Conservation (phyloP, 2,888 invertebrate species). For the Netelia melanura region DNA sequence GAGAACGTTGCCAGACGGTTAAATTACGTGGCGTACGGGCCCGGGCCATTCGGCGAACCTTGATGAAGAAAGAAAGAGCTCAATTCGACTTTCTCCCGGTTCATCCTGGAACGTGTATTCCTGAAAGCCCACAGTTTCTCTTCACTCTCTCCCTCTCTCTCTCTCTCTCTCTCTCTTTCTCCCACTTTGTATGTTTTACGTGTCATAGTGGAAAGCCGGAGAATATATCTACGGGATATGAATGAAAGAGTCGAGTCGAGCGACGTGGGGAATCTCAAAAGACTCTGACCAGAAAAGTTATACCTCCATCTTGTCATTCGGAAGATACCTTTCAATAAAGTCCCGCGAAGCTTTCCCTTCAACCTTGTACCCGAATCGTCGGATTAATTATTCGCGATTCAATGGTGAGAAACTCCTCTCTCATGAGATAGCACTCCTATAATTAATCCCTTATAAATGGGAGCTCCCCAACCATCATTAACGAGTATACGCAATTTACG, state of each 20-base stretch:
- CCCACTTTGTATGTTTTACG: slow-evolving; percentile 6
- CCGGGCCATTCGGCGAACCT: slow-evolving; percentile 18
- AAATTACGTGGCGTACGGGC: slow-evolving; percentile 60
- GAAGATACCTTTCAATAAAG: too few species aligned
- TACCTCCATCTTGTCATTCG: too few species aligned
- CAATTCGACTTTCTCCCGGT: slow-evolving; percentile 31
- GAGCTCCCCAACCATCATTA: too few species aligned
- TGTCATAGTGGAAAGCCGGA: slow-evolving; percentile 29
- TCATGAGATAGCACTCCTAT: too few species aligned
- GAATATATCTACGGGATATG: slow-evolving; percentile 26
- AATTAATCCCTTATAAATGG: too few species aligned
- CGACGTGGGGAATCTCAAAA: slow-evolving; percentile 27
- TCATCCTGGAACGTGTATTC: slow-evolving; percentile 11
- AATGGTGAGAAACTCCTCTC: too few species aligned
- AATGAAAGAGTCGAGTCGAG: slow-evolving; percentile 25
- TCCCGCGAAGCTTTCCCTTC: too few species aligned
- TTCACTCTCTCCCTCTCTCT: background rate
- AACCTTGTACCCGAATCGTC: too few species aligned
- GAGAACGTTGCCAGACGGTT: slow-evolving; percentile 63
- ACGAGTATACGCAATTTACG: too few species aligned
- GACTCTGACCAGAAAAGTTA: slow-evolving; percentile 13
- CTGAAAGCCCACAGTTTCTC: slow-evolving; percentile 25
- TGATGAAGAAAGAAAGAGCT: slow-evolving; percentile 41
- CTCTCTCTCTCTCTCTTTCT: background rate
- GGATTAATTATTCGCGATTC: too few species aligned